Evolutionary conservation across 2,113 vertebrate genomes (phyloP), one percentile per base, ranked within the genome.

Genomic region (Nycticebus coucang): DNA sequence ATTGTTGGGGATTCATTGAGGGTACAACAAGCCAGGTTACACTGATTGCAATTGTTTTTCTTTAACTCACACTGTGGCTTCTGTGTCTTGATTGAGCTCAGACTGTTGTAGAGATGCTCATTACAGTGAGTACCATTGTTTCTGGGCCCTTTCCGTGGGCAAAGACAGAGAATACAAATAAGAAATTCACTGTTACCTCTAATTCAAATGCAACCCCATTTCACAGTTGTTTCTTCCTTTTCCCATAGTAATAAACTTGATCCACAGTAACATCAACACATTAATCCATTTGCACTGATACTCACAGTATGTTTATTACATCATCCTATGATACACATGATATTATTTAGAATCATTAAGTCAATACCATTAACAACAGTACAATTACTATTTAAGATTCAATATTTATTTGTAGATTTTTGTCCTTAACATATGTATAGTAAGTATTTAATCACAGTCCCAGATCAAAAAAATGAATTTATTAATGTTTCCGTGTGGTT

Each of bases 151-250:
- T 35, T n/a, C 6, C 35, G 50, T 55, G 45, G 62, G 26, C 35
- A 91, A n/a, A 77, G 28, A 94, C 28, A 68, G 37, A 91, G 77
- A 77, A 60, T 22, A 5, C 50, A 68, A 17, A 62, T 60, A 84
- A 77, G 12, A 41, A 80, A 53, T 11, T 68, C 72, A 85, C 12
- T 18, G 45, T 74, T 72, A 72, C 66, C 4, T 85, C 57, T 71
- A 84, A 83, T 83, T 78, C 4, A 86, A 24, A 86, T 80, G 15
- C 21, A 66, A 28, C 8, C 28, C 17, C 41, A 72, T 10, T 69
- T 83, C 21, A 45, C 26, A 83, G 53, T 12, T 94, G 28, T 88
- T 24, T 94, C 26, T 88, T 53, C 55, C 72, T 87, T 91, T 91
- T 83, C 7, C 30, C 53, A 94, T 28, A 35, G 13, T 60, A 55